Conservation (phyloP, 2,113 vertebrate genomes). For the Dissostichus mawsoni region DNA sequence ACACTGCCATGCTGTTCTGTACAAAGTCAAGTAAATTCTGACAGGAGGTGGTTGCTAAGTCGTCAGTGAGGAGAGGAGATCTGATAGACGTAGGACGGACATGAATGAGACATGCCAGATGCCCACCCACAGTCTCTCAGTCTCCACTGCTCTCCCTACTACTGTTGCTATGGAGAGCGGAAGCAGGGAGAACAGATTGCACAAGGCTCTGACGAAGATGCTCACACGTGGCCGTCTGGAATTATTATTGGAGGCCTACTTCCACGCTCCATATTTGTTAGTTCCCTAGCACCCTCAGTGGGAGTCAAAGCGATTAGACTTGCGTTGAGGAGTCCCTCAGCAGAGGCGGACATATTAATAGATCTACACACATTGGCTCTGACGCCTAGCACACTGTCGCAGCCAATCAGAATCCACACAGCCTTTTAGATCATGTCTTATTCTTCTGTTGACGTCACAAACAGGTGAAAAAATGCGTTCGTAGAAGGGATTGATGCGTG, state of each 20-base stretch:
- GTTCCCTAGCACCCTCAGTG: slow-evolving; percentile 37
- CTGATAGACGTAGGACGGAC: slow-evolving; percentile 65
- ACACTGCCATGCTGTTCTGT: slow-evolving; percentile 15
- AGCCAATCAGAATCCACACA: slow-evolving; percentile 47
- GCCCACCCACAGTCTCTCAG: slow-evolving; percentile 82
- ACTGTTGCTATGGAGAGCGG: slow-evolving; percentile 76
- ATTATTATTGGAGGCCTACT: slow-evolving; percentile 76
- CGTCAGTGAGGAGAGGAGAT: slow-evolving; percentile 52
- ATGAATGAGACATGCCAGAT: slow-evolving; percentile 59
- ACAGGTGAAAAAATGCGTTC: slow-evolving; percentile 22
- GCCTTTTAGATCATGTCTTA: slow-evolving; percentile 33
- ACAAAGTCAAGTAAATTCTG: slow-evolving; percentile 39
- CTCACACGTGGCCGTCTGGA: slow-evolving; percentile 72
- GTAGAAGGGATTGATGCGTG: slow-evolving; percentile 43
- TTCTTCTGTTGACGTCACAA: slow-evolving; percentile 43
- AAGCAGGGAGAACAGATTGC: slow-evolving; percentile 69
- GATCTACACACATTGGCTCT: slow-evolving; percentile 58
- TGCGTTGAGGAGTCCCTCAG: slow-evolving; percentile 68
- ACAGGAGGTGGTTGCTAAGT: slow-evolving; percentile 40
- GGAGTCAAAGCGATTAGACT: slow-evolving; percentile 48
- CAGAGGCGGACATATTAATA: slow-evolving; percentile 70
- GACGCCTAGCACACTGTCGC: slow-evolving; percentile 30
- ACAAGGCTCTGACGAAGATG: slow-evolving; percentile 74
- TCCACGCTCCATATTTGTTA: slow-evolving; percentile 79
- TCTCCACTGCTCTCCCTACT: slow-evolving; percentile 77